Base-by-base conservation (phyloP, 1,140 invertebrate genomes). In the Zaprionus tsacasi region DNA sequence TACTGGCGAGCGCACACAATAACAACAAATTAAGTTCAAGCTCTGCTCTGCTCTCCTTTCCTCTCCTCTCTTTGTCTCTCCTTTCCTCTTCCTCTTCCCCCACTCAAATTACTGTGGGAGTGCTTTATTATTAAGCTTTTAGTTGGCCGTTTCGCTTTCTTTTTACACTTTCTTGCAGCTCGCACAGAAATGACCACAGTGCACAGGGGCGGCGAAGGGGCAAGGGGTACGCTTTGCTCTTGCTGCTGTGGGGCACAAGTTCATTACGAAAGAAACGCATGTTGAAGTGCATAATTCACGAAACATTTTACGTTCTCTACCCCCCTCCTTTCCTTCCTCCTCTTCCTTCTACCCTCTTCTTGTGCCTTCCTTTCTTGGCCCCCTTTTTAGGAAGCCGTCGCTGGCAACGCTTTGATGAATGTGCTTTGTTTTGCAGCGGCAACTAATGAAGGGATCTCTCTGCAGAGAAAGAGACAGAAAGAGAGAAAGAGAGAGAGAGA, bases 81-180 rank as follows among this genome's bases (percentile, higher is more conserved):
- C 4, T 15, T 6, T 12, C 1, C 38, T 40, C 13, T 15, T 15
- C 40, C 40, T 15, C n/a, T 45, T 27, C 13, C 27, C 54, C 27
- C 58, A 67, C 55, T 25, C 30, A 59, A 52, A 67, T 74, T 27
- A 27, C 27, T 27, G 63, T 69, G 36, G 25, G 54, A 67, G 71
- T 67, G 72, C 74, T 80, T 78, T 78, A 69, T 77, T 81, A 77
- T 81, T 66, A 81, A 81, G 73, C 78, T 68, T 76, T 71, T 64
- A 63, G 50, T 75, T 45, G 35, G 36, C 38, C 27, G 11, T 57
- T 56, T 66, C 35, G 27, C 38, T 66, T 56, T 58, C 54, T 59
- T 77, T 56, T 56, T 65, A 45, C 78, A 55, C 69, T 56, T 45
- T 45, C 40, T 45, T 45, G n/a, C 40, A 45, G 40, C 27, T 30